Evolutionary conservation across 2,797 vertebrate genomes (phyloP).

Genomic region (Odontamblyopus lacepedii): DNA sequence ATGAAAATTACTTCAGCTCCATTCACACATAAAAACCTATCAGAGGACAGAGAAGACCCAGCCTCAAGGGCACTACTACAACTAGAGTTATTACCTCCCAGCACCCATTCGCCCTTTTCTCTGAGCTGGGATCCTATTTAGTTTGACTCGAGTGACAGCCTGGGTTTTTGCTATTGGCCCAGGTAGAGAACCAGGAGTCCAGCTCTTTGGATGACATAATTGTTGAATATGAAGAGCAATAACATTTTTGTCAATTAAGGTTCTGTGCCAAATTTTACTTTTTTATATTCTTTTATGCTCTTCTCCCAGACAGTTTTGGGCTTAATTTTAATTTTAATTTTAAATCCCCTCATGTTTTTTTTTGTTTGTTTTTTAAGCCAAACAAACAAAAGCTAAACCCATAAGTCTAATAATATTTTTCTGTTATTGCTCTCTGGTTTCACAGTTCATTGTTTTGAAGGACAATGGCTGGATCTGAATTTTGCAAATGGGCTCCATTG

Average conservation of each 20-base stretch:
- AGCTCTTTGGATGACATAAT: slow-evolving; percentile 79
- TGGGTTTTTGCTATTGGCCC: slow-evolving; percentile 77
- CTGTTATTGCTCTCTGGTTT: neutral
- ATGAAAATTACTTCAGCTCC: slow-evolving; percentile 33
- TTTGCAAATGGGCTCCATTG: neutral
- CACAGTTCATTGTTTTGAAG: neutral
- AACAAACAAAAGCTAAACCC: neutral
- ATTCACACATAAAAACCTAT: neutral
- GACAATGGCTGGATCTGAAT: neutral
- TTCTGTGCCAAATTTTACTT: no score
- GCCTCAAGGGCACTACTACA: neutral
- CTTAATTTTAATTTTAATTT: neutral
- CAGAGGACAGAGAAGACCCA: neutral
- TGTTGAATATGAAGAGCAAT: slow-evolving; percentile 67
- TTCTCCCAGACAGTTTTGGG: neutral
- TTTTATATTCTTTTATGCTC: neutral
- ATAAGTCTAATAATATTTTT: neutral
- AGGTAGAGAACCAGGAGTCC: slow-evolving; percentile 78
- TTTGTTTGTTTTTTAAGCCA: no score
- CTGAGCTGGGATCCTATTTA: slow-evolving; percentile 72
- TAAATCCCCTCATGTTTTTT: no score
- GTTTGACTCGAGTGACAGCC: slow-evolving; percentile 74
- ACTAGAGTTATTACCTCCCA: slow-evolving; percentile 81
- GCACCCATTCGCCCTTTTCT: slow-evolving; percentile 79
- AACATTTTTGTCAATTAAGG: neutral